Conservation (phyloP, 2,113 vertebrate genomes). For the Benitochromis conjunctus region DNA sequence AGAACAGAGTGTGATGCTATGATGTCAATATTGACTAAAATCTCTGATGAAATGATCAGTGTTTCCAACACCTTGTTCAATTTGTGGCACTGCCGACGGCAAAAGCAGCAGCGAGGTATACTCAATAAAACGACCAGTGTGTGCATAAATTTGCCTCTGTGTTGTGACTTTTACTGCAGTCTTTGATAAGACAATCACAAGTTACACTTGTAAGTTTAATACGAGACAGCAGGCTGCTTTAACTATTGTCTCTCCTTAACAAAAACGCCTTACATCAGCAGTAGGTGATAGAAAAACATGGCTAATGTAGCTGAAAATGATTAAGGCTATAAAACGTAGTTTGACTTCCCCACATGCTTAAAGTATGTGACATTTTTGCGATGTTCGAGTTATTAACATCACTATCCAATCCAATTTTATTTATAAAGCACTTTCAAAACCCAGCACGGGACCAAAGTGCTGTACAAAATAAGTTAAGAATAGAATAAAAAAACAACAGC, state of each 20-base stretch:
- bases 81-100: background rate
- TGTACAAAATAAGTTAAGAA: too few species aligned
- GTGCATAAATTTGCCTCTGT: conserved; percentile 66
- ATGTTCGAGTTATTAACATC: conserved; percentile 26
- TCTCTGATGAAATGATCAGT: background rate
- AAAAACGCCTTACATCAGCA: background rate
- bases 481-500: too few species aligned
- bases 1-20: background rate
- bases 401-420: too few species aligned
- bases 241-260: background rate
- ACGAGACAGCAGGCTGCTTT: conserved; percentile 10
- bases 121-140: background rate
- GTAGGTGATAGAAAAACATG: background rate
- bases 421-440: too few species aligned
- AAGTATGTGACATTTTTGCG: conserved; percentile 11
- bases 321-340: background rate
- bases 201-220: conserved; percentile 31
- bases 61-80: background rate
- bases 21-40: background rate
- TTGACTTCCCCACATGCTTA: background rate
- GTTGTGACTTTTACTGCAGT: conserved; percentile 60
- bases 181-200: conserved; percentile 38
- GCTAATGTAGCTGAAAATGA: conserved; percentile 18
- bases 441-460: too few species aligned
- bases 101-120: background rate